These are phyloP conservation scores for Gastrophryne carolinensis DNA, from an alignment of 2,797 vertebrate species.

Conservation along the genomic window DNA sequence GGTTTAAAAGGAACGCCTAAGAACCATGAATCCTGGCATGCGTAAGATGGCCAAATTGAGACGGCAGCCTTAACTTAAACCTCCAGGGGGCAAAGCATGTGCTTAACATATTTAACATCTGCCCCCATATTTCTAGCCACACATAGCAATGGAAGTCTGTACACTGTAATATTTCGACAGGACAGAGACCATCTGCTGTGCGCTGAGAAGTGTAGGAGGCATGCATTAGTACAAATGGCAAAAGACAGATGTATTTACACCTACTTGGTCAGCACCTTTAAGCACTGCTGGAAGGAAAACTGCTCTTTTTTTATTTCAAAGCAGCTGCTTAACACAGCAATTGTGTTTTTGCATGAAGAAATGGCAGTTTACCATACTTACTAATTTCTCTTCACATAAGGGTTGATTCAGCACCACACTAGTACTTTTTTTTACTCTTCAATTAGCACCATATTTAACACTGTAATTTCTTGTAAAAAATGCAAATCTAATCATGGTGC, in stretches of 20 bases:
- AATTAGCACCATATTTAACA: no score
- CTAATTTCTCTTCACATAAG: no score
- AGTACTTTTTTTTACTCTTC: no score
- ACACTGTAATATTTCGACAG: conserved; percentile 71
- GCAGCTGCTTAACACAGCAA: conserved; percentile 78
- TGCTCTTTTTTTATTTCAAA: conserved; percentile 62
- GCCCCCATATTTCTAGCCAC: conserved; percentile 69
- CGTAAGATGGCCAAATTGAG: conserved; percentile 68
- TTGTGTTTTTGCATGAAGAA: conserved; percentile 55
- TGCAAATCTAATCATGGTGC: no score
- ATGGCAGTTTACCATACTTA: no score
- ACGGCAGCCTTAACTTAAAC: conserved; percentile 67
- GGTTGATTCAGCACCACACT: no score
- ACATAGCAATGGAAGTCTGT: conserved; percentile 63
- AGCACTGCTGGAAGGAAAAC: conserved; percentile 74
- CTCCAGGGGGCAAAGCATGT: conserved; percentile 70
- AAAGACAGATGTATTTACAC: conserved; percentile 90
- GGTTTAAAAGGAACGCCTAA: conserved; percentile 62
- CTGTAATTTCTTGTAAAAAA: no score
- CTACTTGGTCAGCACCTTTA: conserved; percentile 83
- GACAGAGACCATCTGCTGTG: conserved; percentile 84
- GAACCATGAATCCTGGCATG: conserved; percentile 63
- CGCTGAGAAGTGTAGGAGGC: conserved; percentile 65
- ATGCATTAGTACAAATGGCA: conserved; percentile 67
- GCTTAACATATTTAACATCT: conserved; percentile 75